These are phyloP conservation scores for Crax fasciolata DNA, from an alignment of 2,797 vertebrate species.

Conservation along the genomic window DNA sequence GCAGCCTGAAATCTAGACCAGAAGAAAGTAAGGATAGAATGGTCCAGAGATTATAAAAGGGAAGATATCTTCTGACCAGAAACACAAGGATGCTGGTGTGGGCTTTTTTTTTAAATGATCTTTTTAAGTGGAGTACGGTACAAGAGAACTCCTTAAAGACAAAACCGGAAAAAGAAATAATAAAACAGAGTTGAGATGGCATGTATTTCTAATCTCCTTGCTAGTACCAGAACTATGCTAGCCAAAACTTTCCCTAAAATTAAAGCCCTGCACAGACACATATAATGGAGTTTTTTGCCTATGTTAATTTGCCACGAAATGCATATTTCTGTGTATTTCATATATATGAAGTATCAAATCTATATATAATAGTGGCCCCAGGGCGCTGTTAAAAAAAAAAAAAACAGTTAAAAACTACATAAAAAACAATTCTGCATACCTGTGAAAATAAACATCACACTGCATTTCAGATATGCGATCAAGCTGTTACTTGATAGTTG, in stretches of 20 bases:
- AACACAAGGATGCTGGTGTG: background rate
- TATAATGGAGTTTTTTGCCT: background rate
- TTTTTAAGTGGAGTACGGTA: background rate
- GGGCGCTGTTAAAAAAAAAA: too few relatives aligned
- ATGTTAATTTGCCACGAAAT: background rate
- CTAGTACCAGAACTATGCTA: background rate
- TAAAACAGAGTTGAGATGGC: background rate
- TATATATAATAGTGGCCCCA: background rate
- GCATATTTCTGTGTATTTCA: background rate
- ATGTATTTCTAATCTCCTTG: accelerated
- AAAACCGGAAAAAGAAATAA: background rate
- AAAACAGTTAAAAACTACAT: background rate
- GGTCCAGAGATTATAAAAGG: background rate
- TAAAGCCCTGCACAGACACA: background rate
- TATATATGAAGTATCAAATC: background rate
- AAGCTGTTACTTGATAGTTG: background rate
- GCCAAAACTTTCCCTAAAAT: background rate
- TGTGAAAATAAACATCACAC: background rate
- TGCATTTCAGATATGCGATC: background rate
- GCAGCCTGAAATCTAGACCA: background rate
- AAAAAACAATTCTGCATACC: background rate
- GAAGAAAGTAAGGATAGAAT: background rate
- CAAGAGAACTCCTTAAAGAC: background rate
- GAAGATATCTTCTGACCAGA: background rate
- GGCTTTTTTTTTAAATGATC: background rate